Evolutionary conservation across 2,888 invertebrate species (phyloP), one percentile per base, ranked within the genome.

Genomic region (Euphydryas editha): DNA sequence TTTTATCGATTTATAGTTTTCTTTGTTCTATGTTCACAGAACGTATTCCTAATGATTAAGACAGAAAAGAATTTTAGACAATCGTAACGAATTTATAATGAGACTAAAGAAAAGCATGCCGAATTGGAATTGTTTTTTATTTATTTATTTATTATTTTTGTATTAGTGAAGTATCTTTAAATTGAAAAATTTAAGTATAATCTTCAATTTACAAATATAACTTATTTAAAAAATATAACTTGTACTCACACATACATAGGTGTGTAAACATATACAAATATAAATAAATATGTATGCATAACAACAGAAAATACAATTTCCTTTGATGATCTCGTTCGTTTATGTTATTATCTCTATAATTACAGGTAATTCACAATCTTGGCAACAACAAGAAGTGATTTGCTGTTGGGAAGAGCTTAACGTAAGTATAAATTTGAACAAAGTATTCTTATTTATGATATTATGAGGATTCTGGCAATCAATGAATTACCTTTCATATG

Each of bases 341-440:
- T 46, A 44, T 36, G 59, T 60, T 67, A 66, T 62, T 65, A 24
- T 59, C 37, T 71, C 62, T 71, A 65, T 75, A 70, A 64, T 86
- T 85, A 44, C 85, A 91, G 91, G 87, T 90, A 90, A 84, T 82
- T 86, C 90, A 87, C 88, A 85, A 76, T 84, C 90, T 90, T 91
- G 88, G 72, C 73, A 56, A 62, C 60, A 46, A 76, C 86, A 90
- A 91, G 90, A 83, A 83, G 86, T 90, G 88, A 84, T 80, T 82
- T 88, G 76, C 86, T 80, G 80, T 71, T 77, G 81, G 76, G 78
- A 70, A 72, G 24, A 60, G 59, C 59, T 68, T 73, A 73, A 74
- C 76, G 84, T 85, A 78, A 82, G 85, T 83, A 72, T 59, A 30
- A 30, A 18, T 30, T 47, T 6, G 11, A 17, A 10, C n/a, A 17